Evolutionary conservation across 2,888 invertebrate genomes (phyloP).

Genomic region (Cantharis rustica): DNA sequence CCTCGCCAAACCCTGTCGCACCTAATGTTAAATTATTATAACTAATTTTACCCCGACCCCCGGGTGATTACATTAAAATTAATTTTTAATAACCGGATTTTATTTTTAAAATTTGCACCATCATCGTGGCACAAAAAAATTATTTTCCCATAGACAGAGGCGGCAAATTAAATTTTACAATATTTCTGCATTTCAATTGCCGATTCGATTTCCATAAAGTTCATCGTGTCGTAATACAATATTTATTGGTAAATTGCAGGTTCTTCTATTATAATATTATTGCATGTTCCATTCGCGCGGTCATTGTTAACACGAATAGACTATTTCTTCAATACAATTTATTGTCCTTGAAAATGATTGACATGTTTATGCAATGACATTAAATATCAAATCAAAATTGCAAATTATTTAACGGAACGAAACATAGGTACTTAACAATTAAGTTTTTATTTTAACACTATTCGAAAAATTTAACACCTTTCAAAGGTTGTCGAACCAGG

Average conservation of each 20-base stretch:
- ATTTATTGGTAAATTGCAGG: neutral
- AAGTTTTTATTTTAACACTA: neutral
- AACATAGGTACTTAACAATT: neutral
- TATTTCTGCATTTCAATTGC: neutral
- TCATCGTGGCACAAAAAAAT: neutral
- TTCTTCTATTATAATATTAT: neutral
- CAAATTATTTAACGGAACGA: neutral
- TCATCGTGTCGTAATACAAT: neutral
- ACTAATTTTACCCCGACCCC: conserved; percentile 10
- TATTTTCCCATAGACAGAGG: neutral
- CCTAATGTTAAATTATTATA: conserved; percentile 7
- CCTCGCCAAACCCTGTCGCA: conserved; percentile 18
- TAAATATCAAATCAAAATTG: neutral
- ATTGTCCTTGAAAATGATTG: neutral
- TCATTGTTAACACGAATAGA: neutral
- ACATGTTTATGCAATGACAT: neutral
- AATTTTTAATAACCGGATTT: neutral
- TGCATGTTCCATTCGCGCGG: neutral
- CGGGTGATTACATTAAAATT: neutral
- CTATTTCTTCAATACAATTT: neutral
- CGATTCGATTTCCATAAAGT: neutral
- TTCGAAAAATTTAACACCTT: neutral
- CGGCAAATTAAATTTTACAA: neutral
- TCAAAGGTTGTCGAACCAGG: neutral
- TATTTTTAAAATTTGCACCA: neutral